A percentile compares a stretch with the other conserved stretches of the same genome.
Evolutionary conservation across 1,140 invertebrate genomes (phyloP).

Genomic region (Drosophila rhopaloa): DNA sequence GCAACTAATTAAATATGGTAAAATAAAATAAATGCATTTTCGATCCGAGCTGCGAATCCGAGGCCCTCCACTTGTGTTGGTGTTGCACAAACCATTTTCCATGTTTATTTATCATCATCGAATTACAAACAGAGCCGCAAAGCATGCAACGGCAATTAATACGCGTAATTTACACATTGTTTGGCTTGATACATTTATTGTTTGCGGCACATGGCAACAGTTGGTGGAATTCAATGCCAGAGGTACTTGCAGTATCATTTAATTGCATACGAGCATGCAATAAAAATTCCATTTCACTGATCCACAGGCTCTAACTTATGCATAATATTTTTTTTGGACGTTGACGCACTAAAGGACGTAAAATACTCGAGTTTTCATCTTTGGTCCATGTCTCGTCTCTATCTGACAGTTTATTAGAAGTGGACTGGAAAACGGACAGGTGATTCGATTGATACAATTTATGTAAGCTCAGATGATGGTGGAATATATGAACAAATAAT

Average conservation of each 20-base stretch:
- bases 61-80: neutral
- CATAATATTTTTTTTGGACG: too few species aligned
- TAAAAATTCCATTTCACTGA: conserved; percentile 1
- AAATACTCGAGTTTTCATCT: too few species aligned
- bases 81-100: conserved; percentile 32
- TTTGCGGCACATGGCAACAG: conserved; percentile 45
- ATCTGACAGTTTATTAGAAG: too few species aligned
- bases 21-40: conserved; percentile 28
- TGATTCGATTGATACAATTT: too few species aligned
- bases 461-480: too few species aligned
- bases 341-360: too few species aligned
- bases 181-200: conserved; percentile 55
- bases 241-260: conserved; percentile 9
- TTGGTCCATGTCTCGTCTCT: too few species aligned
- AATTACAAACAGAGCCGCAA: conserved; percentile 42
- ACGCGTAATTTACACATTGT: conserved; percentile 62
- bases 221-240: conserved; percentile 10
- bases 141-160: conserved; percentile 61
- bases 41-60: conserved; percentile 23
- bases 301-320: neutral
- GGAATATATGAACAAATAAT: too few species aligned
- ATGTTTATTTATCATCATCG: conserved; percentile 55
- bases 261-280: neutral
- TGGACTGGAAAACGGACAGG: too few species aligned
- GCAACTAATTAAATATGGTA: conserved; percentile 71